A percentile compares a stretch with the other conserved stretches of the same genome.
Conservation (phyloP, 53 echinoderm and acorn worm genomes). For the Henricia sp. region DNA sequence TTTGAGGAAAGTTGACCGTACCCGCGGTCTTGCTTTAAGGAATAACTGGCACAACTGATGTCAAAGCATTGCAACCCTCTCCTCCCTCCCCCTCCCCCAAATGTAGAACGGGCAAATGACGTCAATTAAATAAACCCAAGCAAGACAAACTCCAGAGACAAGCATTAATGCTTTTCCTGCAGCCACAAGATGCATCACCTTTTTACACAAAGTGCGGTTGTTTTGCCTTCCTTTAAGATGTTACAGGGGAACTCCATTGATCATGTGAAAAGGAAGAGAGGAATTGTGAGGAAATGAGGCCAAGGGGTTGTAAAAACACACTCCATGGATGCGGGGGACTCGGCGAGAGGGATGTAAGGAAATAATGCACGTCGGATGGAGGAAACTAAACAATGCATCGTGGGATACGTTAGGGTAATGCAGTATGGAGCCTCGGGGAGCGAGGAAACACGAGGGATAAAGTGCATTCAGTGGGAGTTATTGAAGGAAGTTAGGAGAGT, state of each 20-base stretch:
- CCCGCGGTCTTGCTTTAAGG: too few species aligned
- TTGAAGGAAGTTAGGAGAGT: neutral
- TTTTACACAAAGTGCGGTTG: neutral
- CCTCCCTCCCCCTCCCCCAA: neutral
- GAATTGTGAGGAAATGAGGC: neutral
- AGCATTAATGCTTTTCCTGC: neutral
- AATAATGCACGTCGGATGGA: neutral
- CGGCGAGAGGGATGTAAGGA: neutral
- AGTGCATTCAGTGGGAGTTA: neutral
- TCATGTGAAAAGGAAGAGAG: neutral
- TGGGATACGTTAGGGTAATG: neutral
- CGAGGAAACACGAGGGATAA: neutral
- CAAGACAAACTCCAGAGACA: neutral
- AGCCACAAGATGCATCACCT: neutral
- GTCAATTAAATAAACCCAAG: neutral
- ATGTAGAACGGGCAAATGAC: neutral
- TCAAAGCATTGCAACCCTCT: too few species aligned
- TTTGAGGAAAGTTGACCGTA: too few species aligned
- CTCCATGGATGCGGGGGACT: neutral
- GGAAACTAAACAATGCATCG: neutral
- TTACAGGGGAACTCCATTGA: neutral
- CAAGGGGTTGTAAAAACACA: slow-evolving; percentile 13
- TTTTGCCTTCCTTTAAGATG: neutral
- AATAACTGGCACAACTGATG: too few species aligned
- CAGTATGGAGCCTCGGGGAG: neutral